phyloP scores from a whole-genome alignment of 2,113 vertebrate genomes.

The Athene noctua region DNA sequence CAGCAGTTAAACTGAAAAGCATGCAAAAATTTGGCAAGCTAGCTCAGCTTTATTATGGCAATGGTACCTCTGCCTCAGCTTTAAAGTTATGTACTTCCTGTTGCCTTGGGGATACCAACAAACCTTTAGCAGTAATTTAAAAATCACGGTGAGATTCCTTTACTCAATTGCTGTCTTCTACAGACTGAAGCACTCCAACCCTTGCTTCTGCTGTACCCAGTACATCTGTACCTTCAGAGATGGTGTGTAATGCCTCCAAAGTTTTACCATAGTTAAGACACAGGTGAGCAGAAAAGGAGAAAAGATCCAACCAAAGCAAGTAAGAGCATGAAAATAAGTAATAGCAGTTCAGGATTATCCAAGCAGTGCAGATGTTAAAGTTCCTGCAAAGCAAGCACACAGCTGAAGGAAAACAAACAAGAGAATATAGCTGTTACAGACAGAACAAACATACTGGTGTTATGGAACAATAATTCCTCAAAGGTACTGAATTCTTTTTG shows the following conservation, averaged over 20 bases:
- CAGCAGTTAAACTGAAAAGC: background rate
- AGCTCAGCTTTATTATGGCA: background rate
- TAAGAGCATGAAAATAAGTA: background rate
- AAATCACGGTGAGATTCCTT: background rate
- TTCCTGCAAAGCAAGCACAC: background rate
- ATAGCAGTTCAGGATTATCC: background rate
- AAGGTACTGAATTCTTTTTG: background rate
- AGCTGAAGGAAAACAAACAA: background rate
- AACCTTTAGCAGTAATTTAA: background rate
- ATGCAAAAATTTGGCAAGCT: background rate
- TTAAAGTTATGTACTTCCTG: background rate
- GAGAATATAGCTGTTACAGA: background rate
- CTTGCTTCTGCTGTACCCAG: background rate
- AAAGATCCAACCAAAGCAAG: background rate
- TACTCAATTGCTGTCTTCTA: background rate
- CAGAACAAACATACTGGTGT: background rate
- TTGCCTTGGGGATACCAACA: background rate
- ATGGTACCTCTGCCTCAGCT: background rate
- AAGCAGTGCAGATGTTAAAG: background rate
- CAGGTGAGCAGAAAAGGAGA: background rate
- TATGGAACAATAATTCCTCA: background rate
- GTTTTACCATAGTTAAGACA: background rate
- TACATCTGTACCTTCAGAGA: background rate
- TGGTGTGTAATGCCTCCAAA: fast-evolving
- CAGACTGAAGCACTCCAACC: background rate